phyloP scores from a whole-genome alignment of 2,797 vertebrate genomes.

The Channa striata region DNA sequence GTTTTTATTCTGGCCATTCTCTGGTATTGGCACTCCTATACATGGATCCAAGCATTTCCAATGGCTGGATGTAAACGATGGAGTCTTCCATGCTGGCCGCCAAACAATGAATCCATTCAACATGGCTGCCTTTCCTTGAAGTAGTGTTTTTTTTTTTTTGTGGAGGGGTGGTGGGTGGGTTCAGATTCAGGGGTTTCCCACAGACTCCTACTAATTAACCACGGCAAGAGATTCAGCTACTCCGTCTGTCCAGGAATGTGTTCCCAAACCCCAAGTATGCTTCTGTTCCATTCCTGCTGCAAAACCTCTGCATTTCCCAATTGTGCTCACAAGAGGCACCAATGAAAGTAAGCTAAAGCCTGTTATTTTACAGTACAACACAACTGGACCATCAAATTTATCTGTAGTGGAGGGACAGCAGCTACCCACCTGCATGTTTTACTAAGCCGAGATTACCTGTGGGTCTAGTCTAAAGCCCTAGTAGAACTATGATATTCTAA shows the following conservation, averaged over 20 bases:
- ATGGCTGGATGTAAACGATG: slow-evolving; percentile 54
- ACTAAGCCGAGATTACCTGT: slow-evolving; percentile 46
- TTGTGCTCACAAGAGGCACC: slow-evolving; percentile 11
- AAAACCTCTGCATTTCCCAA: slow-evolving; percentile 47
- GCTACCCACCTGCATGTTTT: slow-evolving; percentile 12
- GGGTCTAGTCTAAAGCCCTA: slow-evolving; percentile 3
- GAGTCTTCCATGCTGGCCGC: slow-evolving; percentile 73
- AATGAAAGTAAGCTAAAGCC: slow-evolving; percentile 25
- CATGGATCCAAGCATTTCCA: slow-evolving; percentile 25
- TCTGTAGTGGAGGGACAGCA: slow-evolving; percentile 12
- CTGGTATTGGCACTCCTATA: slow-evolving; percentile 40
- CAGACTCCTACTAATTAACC: slow-evolving; percentile 78
- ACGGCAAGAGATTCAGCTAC: slow-evolving; percentile 65
- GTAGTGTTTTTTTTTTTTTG: slow-evolving; percentile 63
- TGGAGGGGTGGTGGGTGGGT: slow-evolving; percentile 51
- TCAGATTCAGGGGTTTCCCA: slow-evolving; percentile 79
- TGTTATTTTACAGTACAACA: slow-evolving; percentile 20
- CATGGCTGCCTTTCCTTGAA: slow-evolving; percentile 61
- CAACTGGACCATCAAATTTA: slow-evolving; percentile 6
- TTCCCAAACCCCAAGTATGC: slow-evolving; percentile 62
- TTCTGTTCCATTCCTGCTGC: slow-evolving; percentile 53
- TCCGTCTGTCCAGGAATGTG: slow-evolving; percentile 75
- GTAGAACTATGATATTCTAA: slow-evolving; percentile 19
- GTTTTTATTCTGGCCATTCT: slow-evolving; percentile 17
- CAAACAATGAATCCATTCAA: slow-evolving; percentile 79